Conservation (phyloP, 2,888 invertebrate genomes). For the Zelleria hepariella region DNA sequence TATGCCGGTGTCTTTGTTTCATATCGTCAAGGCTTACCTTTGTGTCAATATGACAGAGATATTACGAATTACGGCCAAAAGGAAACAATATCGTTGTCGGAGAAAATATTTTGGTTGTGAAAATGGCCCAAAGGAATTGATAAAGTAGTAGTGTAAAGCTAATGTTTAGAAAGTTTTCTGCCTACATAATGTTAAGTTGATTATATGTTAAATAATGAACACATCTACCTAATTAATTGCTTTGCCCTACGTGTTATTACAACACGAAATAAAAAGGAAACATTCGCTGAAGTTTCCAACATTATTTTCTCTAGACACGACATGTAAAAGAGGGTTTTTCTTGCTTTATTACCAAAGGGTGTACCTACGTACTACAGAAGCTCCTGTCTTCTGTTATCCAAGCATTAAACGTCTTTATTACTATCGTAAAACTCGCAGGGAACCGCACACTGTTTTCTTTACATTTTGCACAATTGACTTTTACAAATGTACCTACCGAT, state of each 20-base stretch:
- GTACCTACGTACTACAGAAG: constrained; percentile 7
- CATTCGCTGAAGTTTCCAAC: neutral
- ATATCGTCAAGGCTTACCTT: neutral
- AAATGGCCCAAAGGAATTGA: too few relatives aligned
- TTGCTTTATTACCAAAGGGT: neutral
- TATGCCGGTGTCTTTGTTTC: neutral
- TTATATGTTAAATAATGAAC: neutral
- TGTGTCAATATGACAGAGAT: neutral
- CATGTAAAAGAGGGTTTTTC: neutral
- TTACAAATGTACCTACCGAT: neutral
- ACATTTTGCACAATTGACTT: constrained; percentile 6
- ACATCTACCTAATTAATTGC: neutral
- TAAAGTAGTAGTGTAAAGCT: neutral
- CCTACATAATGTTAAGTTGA: too few relatives aligned
- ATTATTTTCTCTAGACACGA: neutral
- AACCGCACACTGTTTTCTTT: constrained; percentile 11
- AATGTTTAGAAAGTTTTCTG: neutral
- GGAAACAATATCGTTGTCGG: neutral
- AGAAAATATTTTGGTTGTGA: too few relatives aligned
- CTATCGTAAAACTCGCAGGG: constrained; percentile 20
- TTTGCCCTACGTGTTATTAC: neutral
- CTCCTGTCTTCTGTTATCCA: constrained; percentile 17
- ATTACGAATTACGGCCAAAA: neutral
- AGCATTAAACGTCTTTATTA: constrained; percentile 24
- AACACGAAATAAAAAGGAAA: neutral